Conservation (phyloP, 2,797 vertebrate species). For the Cryptoprocta ferox region DNA sequence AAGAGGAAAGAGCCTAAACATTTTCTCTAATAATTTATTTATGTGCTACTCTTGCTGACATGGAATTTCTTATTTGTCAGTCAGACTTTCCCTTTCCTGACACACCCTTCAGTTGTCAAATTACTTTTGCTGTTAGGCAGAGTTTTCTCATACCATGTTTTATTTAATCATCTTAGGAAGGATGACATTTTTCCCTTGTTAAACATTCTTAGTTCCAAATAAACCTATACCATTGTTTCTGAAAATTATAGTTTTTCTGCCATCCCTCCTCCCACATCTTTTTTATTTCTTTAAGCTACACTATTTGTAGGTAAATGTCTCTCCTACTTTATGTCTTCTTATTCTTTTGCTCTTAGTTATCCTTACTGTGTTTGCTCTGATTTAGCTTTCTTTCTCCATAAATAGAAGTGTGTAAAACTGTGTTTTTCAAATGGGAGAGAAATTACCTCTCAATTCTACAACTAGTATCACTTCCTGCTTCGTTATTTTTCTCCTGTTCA, state of each 20-base stretch:
- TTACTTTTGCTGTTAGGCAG: slow-evolving; percentile 35
- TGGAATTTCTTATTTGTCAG: slow-evolving; percentile 38
- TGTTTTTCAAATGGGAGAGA: slow-evolving; percentile 41
- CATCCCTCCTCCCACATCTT: not conserved
- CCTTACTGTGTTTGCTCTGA: not conserved
- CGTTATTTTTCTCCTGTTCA: not conserved
- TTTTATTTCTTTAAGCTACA: not conserved
- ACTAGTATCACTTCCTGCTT: not conserved
- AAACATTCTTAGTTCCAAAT: slow-evolving; percentile 37
- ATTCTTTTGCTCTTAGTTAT: not conserved
- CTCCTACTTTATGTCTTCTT: not conserved
- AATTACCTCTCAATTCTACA: not conserved
- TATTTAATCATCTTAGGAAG: slow-evolving; percentile 57
- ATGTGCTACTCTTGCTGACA: slow-evolving; percentile 24
- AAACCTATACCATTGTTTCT: slow-evolving; percentile 24
- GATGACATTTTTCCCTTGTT: not conserved
- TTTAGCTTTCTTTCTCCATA: not conserved
- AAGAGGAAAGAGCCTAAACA: not conserved
- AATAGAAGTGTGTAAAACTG: not conserved
- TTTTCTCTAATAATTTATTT: slow-evolving; percentile 30
- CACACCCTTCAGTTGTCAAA: slow-evolving; percentile 50
- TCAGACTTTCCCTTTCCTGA: slow-evolving; percentile 60
- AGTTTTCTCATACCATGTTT: slow-evolving; percentile 1
- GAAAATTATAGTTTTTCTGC: slow-evolving; percentile 36
- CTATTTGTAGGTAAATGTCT: not conserved